Evolutionary conservation across 2,888 invertebrate genomes (phyloP), one percentile per base, ranked within the genome.

Genomic region (Teinopalpus imperialis): DNA sequence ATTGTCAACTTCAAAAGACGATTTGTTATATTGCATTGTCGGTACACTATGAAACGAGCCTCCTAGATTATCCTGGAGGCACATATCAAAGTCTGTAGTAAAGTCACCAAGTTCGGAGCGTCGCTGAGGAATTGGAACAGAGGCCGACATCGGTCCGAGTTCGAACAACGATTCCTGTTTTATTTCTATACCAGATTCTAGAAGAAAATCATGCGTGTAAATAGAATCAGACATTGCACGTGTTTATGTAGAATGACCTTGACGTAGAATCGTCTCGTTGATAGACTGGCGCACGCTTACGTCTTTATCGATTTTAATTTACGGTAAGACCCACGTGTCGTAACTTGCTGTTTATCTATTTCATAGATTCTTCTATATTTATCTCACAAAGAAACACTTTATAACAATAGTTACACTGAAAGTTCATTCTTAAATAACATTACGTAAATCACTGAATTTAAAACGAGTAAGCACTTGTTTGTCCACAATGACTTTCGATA

Each of bases 111-210:
- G 61, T 48, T 82, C 82, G 30, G 66, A 55, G 51, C 90, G 90
- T 23, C 92, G 81, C 49, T 88, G 82, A 13, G 93, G 93, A 48
- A 93, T 92, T 8, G 93, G 92, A 58, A 93, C 91, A 49, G 92
- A 92, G 30, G 93, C 92, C 21, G 92, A 81, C 79, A 87, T 79
- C 13, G 74, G 63, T 24, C 76, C 73, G 43, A 81, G 53, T 51
- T 91, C 91, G 54, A 78, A 82, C 2, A 79, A 69, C 27, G 90
- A 90, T 72, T 93, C 92, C 69, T 92, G 91, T 74, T 93, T 93
- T 56, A 92, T 90, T 59, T 90, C 87, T 55, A 92, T 81, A 61
- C 90, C 90, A 57, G 90, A 81, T 63, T 92, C 92, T 60, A 92
- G 71, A 74, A 91, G 91, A 79, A 91, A 91, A 69, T 92, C 92